Evolutionary conservation across 1,140 invertebrate genomes (phyloP), one percentile per base, ranked within the genome.

Genomic region (Colletes latitarsis): DNA sequence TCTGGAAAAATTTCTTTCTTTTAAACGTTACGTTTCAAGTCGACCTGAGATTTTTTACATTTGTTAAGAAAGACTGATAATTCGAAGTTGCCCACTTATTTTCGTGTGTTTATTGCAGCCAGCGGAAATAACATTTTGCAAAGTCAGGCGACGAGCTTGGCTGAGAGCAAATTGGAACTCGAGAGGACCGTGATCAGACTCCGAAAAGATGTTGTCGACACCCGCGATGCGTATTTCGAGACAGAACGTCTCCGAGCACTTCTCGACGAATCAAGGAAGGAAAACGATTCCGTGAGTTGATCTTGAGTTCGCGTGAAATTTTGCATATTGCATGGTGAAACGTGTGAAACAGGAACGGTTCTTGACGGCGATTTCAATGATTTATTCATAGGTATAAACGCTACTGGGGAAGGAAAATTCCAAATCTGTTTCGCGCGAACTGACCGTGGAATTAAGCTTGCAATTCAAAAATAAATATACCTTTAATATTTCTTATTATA

Each of bases 81-180:
- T 30, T 30, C 30, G 30, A 2, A 2, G 30, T 30, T 30, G 2
- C 30, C 30, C 30, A 2, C 55, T 49, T 76, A 68, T 57, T 77
- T 68, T 46, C 52, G 43, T 58, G 57, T 70, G 57, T 79, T 49
- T 66, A 49, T 66, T 72, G 53, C 77, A 84, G 82, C 58, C 21
- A 55, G 58, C 15, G 63, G 67, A 64, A 60, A 75, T 69, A 52
- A 72, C 67, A 72, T 81, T 88, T 62, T 87, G 81, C 81, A 75
- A 85, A 81, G 81, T 83, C 83, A 85, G 70, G 21, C 64, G 58
- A 10, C 30, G 30, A 52, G 19, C 63, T 49, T 85, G 77, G 63
- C 49, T 60, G 67, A 81, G 67, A 88, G 60, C 60, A 87, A 75
- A 87, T 77, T 87, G 70, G 39, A 81, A 52, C 43, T 77, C 8